Percentiles rank a stretch among this genome's conserved stretches.
phyloP scores from a whole-genome alignment of 2,113 vertebrate genomes.

The Tympanuchus pallidicinctus region DNA sequence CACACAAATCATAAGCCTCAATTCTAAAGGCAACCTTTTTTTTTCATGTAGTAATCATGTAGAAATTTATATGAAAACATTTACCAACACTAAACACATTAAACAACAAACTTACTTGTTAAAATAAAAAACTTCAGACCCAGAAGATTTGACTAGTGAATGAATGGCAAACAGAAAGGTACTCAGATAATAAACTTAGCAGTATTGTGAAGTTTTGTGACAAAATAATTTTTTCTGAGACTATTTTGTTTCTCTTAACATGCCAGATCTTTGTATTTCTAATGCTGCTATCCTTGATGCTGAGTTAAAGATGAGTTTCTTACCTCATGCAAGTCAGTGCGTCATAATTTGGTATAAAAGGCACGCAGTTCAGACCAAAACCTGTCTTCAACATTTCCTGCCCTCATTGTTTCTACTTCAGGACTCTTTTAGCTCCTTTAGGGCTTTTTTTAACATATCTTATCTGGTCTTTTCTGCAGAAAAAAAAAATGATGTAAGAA shows the following conservation, averaged over 20 bases:
- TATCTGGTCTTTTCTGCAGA: background rate
- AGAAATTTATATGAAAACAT: constrained; percentile 2
- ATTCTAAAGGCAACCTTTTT: background rate
- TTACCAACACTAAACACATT: background rate
- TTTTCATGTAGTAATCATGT: background rate
- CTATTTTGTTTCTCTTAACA: background rate
- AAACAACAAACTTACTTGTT: background rate
- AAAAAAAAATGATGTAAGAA: background rate
- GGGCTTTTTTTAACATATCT: background rate
- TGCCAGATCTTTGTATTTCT: background rate
- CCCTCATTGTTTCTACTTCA: background rate
- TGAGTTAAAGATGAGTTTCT: background rate
- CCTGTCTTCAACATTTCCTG: background rate
- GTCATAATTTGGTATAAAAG: background rate
- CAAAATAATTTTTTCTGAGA: background rate
- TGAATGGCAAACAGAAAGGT: background rate
- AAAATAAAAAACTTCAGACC: background rate
- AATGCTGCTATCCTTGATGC: background rate
- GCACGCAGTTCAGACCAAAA: background rate
- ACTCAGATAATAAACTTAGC: background rate
- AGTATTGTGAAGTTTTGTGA: background rate
- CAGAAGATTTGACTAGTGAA: background rate
- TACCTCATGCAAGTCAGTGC: background rate
- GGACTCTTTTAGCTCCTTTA: background rate
- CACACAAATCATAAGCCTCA: background rate